Percentiles rank a stretch among this genome's conserved stretches.
phyloP scores from a whole-genome alignment of 2,113 vertebrate species.

The Nothocercus julius region DNA sequence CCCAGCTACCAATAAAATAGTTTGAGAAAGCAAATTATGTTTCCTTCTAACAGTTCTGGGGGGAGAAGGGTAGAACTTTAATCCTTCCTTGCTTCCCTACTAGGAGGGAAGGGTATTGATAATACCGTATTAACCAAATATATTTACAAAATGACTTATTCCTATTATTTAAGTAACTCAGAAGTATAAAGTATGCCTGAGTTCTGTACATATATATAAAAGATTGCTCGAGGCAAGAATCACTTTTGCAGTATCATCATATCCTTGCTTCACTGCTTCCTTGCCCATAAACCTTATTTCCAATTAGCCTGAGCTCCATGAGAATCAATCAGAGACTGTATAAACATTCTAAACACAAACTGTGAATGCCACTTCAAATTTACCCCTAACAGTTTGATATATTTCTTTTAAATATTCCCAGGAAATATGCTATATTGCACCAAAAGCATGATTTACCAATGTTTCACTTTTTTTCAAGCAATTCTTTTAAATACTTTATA shows the following conservation, averaged over 20 bases:
- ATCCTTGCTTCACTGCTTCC: slow-evolving; percentile 22
- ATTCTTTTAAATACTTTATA: background rate
- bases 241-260: slow-evolving; percentile 30
- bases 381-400: slow-evolving; percentile 50
- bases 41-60: background rate
- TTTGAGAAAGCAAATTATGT: background rate
- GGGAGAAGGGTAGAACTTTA: background rate
- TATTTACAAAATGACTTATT: slow-evolving; percentile 59
- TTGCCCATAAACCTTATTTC: slow-evolving; percentile 63
- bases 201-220: slow-evolving; percentile 43
- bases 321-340: slow-evolving; percentile 45
- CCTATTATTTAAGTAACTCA: slow-evolving; percentile 63
- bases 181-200: slow-evolving; percentile 67
- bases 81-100: background rate
- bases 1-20: background rate
- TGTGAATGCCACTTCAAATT: slow-evolving; percentile 68
- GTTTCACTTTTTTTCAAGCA: background rate
- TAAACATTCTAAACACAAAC: slow-evolving; percentile 68
- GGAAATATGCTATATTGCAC: slow-evolving; percentile 16
- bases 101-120: background rate
- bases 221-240: slow-evolving; percentile 11
- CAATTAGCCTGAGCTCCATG: slow-evolving; percentile 61
- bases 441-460: slow-evolving; percentile 1
- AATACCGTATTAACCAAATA: slow-evolving; percentile 27
- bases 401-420: slow-evolving; percentile 56